phyloP scores from a whole-genome alignment of 1,140 invertebrate genomes.

The Melipona quadrifasciata region DNA sequence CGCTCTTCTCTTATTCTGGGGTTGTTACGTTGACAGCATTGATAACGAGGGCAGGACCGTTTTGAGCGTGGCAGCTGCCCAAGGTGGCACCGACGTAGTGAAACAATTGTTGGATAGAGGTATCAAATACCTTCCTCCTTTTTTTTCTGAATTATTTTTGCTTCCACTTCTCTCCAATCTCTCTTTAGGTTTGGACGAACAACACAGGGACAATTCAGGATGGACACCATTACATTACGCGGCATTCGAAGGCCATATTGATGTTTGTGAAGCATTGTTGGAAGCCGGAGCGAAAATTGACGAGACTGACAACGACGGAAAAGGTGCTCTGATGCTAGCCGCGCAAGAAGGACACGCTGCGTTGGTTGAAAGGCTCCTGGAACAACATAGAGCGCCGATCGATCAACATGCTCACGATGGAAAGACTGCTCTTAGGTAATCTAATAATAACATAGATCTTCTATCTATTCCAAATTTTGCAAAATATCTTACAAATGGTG shows the following conservation, averaged over 20 bases:
- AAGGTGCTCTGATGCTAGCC: conserved; percentile 93
- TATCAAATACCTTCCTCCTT: conserved; percentile 39
- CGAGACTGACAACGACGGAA: conserved; percentile 96
- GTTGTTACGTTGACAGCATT: conserved; percentile 94
- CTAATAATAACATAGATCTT: background rate
- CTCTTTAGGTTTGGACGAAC: conserved; percentile 90
- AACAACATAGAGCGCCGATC: conserved; percentile 89
- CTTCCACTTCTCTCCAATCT: background rate
- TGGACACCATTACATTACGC: conserved; percentile 97
- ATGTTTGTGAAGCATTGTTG: conserved; percentile 92
- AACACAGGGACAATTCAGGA: conserved; percentile 94
- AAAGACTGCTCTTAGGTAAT: conserved; percentile 93
- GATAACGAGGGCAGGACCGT: conserved; percentile 96
- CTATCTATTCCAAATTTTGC: background rate
- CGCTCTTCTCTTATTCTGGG: conserved; percentile 92
- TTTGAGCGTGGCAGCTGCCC: conserved; percentile 92
- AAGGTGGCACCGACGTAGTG: conserved; percentile 92
- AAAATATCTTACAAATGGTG: background rate
- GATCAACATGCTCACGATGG: conserved; percentile 96
- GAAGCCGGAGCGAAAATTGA: conserved; percentile 96
- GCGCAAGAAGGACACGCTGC: conserved; percentile 92
- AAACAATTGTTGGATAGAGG: conserved; percentile 92
- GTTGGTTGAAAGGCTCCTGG: conserved; percentile 88
- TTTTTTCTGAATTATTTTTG: background rate
- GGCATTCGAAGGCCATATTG: conserved; percentile 95